Base-by-base conservation (phyloP, 2,797 vertebrate species). In the Psittacula echo region DNA sequence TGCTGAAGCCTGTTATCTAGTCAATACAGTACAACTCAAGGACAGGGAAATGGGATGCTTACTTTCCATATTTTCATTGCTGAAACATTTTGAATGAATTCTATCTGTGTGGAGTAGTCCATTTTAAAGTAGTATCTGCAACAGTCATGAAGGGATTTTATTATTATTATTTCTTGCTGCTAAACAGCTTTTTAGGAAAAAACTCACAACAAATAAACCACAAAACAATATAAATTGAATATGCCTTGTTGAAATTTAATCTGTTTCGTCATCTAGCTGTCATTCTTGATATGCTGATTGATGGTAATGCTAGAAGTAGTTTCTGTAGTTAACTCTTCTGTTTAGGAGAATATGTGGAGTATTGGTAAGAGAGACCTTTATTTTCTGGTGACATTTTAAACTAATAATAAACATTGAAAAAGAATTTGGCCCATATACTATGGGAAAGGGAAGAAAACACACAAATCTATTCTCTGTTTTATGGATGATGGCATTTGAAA, bases 191-290 rank as follows among this genome's bases (percentile, higher is more conserved):
- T 90, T 93, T 77, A 89, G 50, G 56, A 5, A 32, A 86, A 64
- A 10, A 0, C 0, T 7, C 26, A 41, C 19, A 51, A 29, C 39
- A 71, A 89, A 15, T 3, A 42, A 54, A 37, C 5, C 8, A 86
- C 7, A 29, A 50, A 34, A 39, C 6, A 80, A n/a, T 10, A 50
- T 51, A 54, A 80, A 64, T 22, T 79, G n/a, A 73, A 47, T 79
- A 73, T 74, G 11, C 6, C 42, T 66, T 37, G 29, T 47, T 66
- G 42, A 77, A 61, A 60, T 87, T 86, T 93, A 82, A 64, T 94
- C 44, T 88, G 44, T 56, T n/a, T 73, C 48, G 78, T 91, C 78
- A 92, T 51, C 24, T 77, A 82, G 88, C 87, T 82, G 75, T 95
- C 29, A 29, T 39, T 16, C 30, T 61, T 84, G 41, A 50, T 64